phyloP scores from a whole-genome alignment of 2,113 vertebrate species.

The Clarias batrachus region DNA sequence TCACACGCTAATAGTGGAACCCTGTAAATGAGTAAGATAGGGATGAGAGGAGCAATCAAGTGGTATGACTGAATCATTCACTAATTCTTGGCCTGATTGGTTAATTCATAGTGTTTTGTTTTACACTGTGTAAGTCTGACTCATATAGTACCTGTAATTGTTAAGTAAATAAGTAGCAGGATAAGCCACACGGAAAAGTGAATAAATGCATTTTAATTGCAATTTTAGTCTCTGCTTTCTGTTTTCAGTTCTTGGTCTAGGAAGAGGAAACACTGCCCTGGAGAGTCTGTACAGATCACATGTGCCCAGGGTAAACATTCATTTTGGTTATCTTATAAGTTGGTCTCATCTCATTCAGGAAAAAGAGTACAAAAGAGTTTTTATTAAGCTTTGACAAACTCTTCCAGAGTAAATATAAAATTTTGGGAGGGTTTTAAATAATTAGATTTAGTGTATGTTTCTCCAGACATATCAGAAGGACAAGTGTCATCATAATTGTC shows the following conservation, averaged over 20 bases:
- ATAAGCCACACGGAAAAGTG: too few relatives aligned
- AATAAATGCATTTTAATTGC: neutral
- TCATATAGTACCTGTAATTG: too few relatives aligned
- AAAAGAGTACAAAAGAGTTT: neutral
- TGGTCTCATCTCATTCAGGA: neutral
- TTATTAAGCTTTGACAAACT: neutral
- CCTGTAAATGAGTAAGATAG: too few relatives aligned
- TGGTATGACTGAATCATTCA: too few relatives aligned
- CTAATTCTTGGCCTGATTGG: too few relatives aligned
- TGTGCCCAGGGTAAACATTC: slow-evolving; percentile 78
- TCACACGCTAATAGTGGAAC: too few relatives aligned
- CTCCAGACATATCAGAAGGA: neutral
- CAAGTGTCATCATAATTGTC: neutral
- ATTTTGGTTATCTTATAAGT: slow-evolving; percentile 15
- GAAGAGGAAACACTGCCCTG: slow-evolving; percentile 76
- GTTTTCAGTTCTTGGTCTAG: slow-evolving; percentile 81
- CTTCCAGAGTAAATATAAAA: neutral
- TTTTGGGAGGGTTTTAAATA: neutral
- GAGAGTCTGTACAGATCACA: slow-evolving; percentile 73
- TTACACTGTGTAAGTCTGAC: too few relatives aligned
- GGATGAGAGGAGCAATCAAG: too few relatives aligned
- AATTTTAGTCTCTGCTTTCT: slow-evolving; percentile 21
- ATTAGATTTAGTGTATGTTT: neutral
- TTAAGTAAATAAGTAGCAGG: too few relatives aligned
- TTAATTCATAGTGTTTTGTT: too few relatives aligned